phyloP scores from a whole-genome alignment of 1,140 invertebrate genomes.

The Ceratina japonica region DNA sequence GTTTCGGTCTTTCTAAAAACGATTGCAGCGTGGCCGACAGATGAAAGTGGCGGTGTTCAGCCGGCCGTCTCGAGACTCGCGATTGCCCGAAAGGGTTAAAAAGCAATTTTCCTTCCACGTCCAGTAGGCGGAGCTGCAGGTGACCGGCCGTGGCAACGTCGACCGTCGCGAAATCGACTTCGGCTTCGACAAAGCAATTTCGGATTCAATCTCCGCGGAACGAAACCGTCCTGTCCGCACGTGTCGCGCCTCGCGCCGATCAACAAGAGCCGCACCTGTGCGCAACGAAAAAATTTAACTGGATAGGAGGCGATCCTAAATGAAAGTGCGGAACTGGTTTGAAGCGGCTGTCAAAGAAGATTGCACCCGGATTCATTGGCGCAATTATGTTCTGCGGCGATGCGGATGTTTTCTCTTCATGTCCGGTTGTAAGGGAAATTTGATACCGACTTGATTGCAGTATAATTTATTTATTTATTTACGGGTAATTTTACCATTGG shows the following conservation, averaged over 20 bases:
- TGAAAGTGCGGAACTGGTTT: not conserved
- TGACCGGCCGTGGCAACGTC: slow-evolving; percentile 21
- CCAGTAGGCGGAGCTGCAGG: slow-evolving; percentile 41
- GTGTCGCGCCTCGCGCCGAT: slow-evolving; percentile 7
- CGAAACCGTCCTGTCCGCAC: slow-evolving; percentile 21
- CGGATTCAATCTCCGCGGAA: slow-evolving; percentile 58
- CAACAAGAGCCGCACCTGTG: slow-evolving; percentile 40
- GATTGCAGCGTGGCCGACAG: slow-evolving; percentile 10
- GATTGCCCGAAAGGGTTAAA: slow-evolving; percentile 62
- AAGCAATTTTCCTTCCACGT: slow-evolving; percentile 68
- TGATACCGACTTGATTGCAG: too few relatives aligned
- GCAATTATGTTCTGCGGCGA: not conserved
- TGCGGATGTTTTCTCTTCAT: not conserved
- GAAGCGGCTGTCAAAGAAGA: not conserved
- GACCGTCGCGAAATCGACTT: not conserved
- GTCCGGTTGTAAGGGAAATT: too few relatives aligned
- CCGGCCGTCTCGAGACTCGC: slow-evolving; percentile 40
- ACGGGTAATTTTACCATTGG: too few relatives aligned
- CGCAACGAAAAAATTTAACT: slow-evolving; percentile 59
- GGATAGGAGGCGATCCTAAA: slow-evolving; percentile 30
- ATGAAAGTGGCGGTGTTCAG: slow-evolving; percentile 16
- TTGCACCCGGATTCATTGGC: not conserved
- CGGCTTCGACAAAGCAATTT: slow-evolving; percentile 60
- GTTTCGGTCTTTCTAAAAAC: slow-evolving; percentile 46
- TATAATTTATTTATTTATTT: too few relatives aligned